Conservation (phyloP, 2,888 invertebrate genomes). For the Epicampocera succincta region DNA sequence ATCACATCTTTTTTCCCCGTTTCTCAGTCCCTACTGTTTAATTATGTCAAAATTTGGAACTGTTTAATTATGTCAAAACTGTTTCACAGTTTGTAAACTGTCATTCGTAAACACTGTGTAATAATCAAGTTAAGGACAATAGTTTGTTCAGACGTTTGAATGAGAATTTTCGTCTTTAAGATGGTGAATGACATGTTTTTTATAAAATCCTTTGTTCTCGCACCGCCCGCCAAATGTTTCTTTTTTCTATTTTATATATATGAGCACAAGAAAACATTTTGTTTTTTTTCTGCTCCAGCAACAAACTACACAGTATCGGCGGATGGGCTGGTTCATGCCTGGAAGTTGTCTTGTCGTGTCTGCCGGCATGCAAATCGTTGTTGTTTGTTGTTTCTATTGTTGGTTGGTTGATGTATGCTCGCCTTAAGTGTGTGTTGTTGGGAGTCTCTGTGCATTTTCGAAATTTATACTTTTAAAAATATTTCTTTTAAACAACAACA, state of each 20-base stretch:
- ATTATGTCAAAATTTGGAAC: no score
- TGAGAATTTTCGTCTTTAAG: not conserved
- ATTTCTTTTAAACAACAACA: constrained; percentile 52
- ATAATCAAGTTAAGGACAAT: not conserved
- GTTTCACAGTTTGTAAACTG: constrained; percentile 10
- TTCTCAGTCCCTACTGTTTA: no score
- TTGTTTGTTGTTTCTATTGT: constrained; percentile 40
- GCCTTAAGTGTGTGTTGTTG: constrained; percentile 35
- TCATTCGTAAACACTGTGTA: not conserved
- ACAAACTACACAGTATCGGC: not conserved
- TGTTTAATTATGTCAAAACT: constrained; percentile 15
- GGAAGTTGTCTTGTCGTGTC: constrained; percentile 33
- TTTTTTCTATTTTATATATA: not conserved
- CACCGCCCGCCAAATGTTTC: constrained; percentile 4
- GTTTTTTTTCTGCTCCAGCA: constrained; percentile 3
- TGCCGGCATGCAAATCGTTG: constrained; percentile 56
- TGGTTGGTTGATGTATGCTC: not conserved
- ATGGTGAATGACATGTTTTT: not conserved
- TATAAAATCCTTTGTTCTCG: constrained; percentile 30
- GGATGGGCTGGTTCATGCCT: constrained; percentile 7
- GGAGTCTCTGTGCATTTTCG: constrained; percentile 27
- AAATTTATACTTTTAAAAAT: constrained; percentile 7
- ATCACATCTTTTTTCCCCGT: no score
- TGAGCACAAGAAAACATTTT: not conserved
- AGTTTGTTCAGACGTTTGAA: constrained; percentile 4